Evolutionary conservation across 2,888 invertebrate genomes (phyloP).

Genomic region (Cosmopolites sordidus): DNA sequence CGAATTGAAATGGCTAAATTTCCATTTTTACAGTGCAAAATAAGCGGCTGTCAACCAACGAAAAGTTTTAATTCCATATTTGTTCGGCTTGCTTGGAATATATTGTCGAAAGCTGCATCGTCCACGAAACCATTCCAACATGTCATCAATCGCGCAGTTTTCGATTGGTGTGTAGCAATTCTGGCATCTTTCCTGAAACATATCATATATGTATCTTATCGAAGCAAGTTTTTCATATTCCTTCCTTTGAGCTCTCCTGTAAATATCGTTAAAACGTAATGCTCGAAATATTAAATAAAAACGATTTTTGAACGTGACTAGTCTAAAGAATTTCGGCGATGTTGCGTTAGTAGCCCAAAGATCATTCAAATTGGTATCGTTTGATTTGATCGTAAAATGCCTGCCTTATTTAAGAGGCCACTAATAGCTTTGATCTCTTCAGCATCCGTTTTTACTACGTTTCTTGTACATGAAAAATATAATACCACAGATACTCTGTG

Average conservation of each 20-base stretch:
- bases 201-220: conserved; percentile 1
- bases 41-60: conserved; percentile 3
- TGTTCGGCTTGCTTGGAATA: conserved; percentile 5
- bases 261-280: not conserved
- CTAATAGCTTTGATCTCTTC: conserved; percentile 4
- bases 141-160: conserved; percentile 9
- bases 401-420: conserved; percentile 7
- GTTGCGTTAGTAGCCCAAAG: not conserved
- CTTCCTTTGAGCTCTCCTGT: conserved; percentile 2
- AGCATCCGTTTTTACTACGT: conserved; percentile 4
- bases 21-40: conserved; percentile 11
- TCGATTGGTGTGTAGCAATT: not conserved
- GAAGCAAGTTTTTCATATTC: not conserved
- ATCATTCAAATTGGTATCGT: conserved; percentile 3
- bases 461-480: not conserved
- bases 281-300: conserved; percentile 6
- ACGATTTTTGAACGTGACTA: not conserved
- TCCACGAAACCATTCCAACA: conserved; percentile 11
- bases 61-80: conserved; percentile 8
- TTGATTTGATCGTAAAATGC: conserved; percentile 3
- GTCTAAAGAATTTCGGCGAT: not conserved
- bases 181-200: conserved; percentile 1
- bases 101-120: conserved; percentile 10
- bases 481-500: not conserved
- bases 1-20: conserved; percentile 7